Evolutionary conservation across 2,113 vertebrate genomes (phyloP), one percentile per base, ranked within the genome.

Genomic region (Cyprinodon tularosa): DNA sequence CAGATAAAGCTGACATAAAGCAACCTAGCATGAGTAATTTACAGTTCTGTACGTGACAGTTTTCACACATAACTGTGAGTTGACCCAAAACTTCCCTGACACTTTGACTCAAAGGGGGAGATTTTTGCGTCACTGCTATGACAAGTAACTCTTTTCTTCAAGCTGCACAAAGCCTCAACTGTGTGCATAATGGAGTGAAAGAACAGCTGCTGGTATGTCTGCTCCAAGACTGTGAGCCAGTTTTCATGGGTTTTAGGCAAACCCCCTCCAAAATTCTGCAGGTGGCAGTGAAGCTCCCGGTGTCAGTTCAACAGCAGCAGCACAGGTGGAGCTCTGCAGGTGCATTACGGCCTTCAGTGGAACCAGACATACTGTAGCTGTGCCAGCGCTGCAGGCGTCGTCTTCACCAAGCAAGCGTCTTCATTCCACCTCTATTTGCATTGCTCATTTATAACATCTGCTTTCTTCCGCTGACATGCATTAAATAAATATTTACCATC

Each of bases 161-260:
- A 71, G 10, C 40, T 47, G 60, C 86, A 92, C 91, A 91, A 92
- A 92, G 92, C 81, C 80, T 74, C 62, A 3, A 88, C 88, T 92
- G 88, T 92, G 88, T 67, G 80, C 76, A 76, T 75, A 83, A 84
- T 84, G 76, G 84, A 88, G 80, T 88, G 82, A 88, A 66, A 74
- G 79, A 88, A 83, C 86, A 85, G 90, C 86, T 91, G 88, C 81
- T 91, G 78, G 72, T 79, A 84, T 86, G 83, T 85, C 86, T 71
- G 84, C 83, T 82, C 66, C 44, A 45, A 86, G 74, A 80, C 85
- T 77, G 81, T 57, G 60, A 83, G 67, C 47, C 50, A 40, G 15
- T 12, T 74, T 76, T 53, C n/a, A 17, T 70, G 57, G 47, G 29
- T 29, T 29, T 29, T 29, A 29, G 29, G 29, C 29, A 29, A 29